A percentile compares a stretch with the other conserved stretches of the same genome.
Conservation (phyloP, 2,888 invertebrate species). For the Entomobrya multifasciata region DNA sequence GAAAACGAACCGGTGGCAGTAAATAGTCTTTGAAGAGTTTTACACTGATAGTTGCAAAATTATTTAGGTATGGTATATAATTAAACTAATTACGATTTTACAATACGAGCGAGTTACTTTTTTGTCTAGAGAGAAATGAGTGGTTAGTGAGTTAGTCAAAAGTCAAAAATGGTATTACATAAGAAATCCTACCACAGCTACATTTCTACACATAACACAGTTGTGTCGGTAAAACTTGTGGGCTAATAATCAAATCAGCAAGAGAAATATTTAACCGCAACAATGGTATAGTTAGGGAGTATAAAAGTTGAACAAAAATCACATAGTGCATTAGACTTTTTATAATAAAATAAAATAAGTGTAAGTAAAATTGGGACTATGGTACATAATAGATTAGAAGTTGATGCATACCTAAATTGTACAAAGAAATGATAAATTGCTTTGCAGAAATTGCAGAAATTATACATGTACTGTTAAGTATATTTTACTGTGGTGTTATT, state of each 20-base stretch:
- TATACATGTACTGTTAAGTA: not conserved
- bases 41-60: too few species aligned
- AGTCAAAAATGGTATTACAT: constrained; percentile 36
- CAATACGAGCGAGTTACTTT: too few species aligned
- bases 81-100: too few species aligned
- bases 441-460: not conserved
- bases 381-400: too few species aligned
- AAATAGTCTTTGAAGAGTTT: too few species aligned
- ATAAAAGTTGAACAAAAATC: constrained; percentile 1
- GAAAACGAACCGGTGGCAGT: constrained; percentile 10
- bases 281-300: constrained; percentile 25
- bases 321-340: constrained; percentile 32
- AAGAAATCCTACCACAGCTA: not conserved
- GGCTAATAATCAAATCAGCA: constrained; percentile 18
- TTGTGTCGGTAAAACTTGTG: constrained; percentile 16
- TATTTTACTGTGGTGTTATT: not conserved
- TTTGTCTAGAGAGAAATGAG: not conserved
- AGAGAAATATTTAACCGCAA: constrained; percentile 17
- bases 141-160: constrained; percentile 45
- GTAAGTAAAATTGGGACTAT: too few species aligned
- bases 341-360: not conserved
- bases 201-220: not conserved
- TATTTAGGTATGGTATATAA: too few species aligned
- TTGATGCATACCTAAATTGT: constrained; percentile 36
- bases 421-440: constrained; percentile 26